Base-by-base conservation (phyloP, 2,113 vertebrate genomes). In the Murina feae region DNA sequence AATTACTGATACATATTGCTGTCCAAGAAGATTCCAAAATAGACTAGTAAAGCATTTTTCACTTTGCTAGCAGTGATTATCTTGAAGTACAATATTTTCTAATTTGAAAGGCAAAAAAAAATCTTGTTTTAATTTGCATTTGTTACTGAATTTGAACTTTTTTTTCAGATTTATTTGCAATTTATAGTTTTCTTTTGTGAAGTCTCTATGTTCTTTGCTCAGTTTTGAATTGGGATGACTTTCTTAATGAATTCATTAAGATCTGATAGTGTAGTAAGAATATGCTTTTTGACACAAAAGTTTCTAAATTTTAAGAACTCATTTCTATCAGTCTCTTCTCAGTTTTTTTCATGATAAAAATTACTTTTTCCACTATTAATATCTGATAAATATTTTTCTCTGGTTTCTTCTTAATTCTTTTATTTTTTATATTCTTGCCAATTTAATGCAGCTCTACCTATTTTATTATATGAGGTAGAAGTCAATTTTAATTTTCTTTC, bases 61-160 rank as follows among this genome's bases (percentile, higher is more conserved):
- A n/a, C n/a, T 69, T 69, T 80, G 32, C 2, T 1, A 42, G 16
- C 13, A 42, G 6, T 80, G 13, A 21, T 60, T 76, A 49, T 58
- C 82, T 79, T 76, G 7, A 95, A 79, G 37, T 39, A 68, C 1
- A 72, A 1, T n/a, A 20, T 65, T 93, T 94, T 94, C 51, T 81
- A 39, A 44, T 91, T 81, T 83, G 14, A 69, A 66, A 86, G n/a
- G 51, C 42, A 93, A 39, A 53, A n/a, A 66, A 55, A 42, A 84
- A 88, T 25, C 13, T 76, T 8, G 28, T 89, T 94, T 95, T 79
- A 42, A 51, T 79, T 83, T 92, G 58, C 25, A 65, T 76, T 90
- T 71, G 20, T 39, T 92, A 18, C 6, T 83, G 79, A 92, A 44
- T 83, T 89, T 58, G 35, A 55, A 76, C 1, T 23, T 30, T 53